Evolutionary conservation across 2,113 vertebrate species (phyloP).

Genomic region (Calidris pugnax): DNA sequence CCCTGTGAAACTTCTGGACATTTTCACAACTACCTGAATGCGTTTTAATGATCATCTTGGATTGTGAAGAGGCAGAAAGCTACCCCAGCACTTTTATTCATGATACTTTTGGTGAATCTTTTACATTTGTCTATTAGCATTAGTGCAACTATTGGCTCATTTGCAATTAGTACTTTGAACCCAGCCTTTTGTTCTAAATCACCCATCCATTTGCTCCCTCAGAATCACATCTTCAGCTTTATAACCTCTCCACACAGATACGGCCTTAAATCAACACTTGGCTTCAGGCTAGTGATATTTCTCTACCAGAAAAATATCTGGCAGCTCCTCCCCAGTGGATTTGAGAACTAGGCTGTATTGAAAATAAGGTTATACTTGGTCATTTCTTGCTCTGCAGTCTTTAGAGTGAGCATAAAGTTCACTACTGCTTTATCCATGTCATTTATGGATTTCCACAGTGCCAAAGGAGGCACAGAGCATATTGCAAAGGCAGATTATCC

Average conservation of each 20-base stretch:
- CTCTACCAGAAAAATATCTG: conserved; percentile 16
- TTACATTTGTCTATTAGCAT: background rate
- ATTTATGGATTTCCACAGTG: background rate
- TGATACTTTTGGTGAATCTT: background rate
- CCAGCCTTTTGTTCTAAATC: background rate
- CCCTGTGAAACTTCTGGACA: background rate
- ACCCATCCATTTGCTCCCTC: background rate
- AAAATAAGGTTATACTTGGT: background rate
- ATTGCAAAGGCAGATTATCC: background rate
- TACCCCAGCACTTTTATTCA: background rate
- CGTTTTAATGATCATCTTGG: background rate
- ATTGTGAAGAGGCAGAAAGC: background rate
- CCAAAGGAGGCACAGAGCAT: background rate
- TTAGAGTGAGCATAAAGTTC: background rate
- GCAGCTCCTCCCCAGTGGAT: background rate
- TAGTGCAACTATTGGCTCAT: background rate
- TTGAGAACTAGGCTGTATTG: background rate
- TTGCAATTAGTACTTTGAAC: background rate
- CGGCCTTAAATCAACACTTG: background rate
- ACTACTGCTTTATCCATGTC: background rate
- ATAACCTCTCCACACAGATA: background rate
- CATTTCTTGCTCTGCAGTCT: background rate
- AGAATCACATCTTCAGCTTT: background rate
- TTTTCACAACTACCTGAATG: background rate
- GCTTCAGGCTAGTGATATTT: conserved; percentile 32